phyloP scores from a whole-genome alignment of 2,888 invertebrate species.

The Eurytoma californica region DNA sequence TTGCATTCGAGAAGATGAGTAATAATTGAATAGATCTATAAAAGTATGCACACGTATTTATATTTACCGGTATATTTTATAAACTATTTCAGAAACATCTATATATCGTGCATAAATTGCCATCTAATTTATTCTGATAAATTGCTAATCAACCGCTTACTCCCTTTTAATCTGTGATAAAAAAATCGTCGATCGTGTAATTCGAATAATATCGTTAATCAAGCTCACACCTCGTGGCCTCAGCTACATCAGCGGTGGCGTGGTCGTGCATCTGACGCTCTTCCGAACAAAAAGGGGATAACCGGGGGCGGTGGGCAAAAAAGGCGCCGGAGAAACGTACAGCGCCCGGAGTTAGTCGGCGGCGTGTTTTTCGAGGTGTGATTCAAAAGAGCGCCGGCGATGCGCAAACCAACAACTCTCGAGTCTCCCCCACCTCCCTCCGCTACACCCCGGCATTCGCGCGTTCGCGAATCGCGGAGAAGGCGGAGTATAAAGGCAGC shows the following conservation, averaged over 20 bases:
- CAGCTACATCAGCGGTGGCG: conserved; percentile 5
- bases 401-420: conserved; percentile 25
- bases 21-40: too few species aligned
- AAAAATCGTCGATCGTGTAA: too few species aligned
- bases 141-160: too few species aligned
- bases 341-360: conserved; percentile 2
- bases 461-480: conserved; percentile 31
- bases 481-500: conserved; percentile 23
- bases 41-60: too few species aligned
- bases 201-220: background rate
- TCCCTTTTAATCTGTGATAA: too few species aligned
- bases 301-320: background rate
- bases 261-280: conserved; percentile 6
- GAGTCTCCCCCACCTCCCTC: conserved; percentile 1
- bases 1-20: too few species aligned
- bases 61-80: too few species aligned
- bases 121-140: too few species aligned
- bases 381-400: conserved; percentile 39
- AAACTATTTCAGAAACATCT: too few species aligned
- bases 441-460: background rate
- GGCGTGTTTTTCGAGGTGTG: conserved; percentile 36
- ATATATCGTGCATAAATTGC: too few species aligned
- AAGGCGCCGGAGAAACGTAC: conserved; percentile 3
- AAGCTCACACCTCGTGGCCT: conserved; percentile 1
- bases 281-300: background rate